Evolutionary conservation across 1,140 invertebrate genomes (phyloP), one percentile per base, ranked within the genome.

Genomic region (Drosophila ficusphila): DNA sequence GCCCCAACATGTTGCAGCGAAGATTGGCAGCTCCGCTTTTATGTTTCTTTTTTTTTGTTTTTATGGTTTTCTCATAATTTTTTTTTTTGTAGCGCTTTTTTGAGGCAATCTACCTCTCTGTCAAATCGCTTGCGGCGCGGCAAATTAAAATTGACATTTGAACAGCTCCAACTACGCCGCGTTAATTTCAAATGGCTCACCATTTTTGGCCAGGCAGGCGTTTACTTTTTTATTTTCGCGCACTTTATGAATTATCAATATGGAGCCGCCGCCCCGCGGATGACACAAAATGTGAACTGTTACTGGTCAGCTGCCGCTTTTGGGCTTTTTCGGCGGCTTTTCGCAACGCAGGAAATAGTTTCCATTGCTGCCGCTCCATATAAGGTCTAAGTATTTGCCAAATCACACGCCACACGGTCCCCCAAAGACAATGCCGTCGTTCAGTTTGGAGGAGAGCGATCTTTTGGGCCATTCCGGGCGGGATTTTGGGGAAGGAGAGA

Each of bases 71-170:
- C 12, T 48, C 41, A 31, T 38, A n/a, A 29, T 27, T 7, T 47
- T 23, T 42, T 52, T 38, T 27, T 34, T 2, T 19, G n/a, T n/a
- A n/a, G 16, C 18, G 42, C 19, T 56, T 33, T 48, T 38, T 38
- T 21, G 36, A 51, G 62, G 44, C 64, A 68, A 68, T 68, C 64
- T 67, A 51, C 44, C 61, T 53, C 69, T 62, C 75, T 77, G 64
- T 82, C 69, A 79, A 65, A 75, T 57, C 29, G 60, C 53, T 72
- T 54, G 76, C 73, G 51, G 57, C 51, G 54, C 64, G 70, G 69
- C 82, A 88, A 88, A 88, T 88, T 88, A 81, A 82, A 82, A 76
- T 75, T 88, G 82, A 88, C 82, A 88, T 88, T 88, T 86, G 71
- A 86, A 86, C 81, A 79, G 77, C 54, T 73, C 36, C 61, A 39